Percentiles rank a stretch among this genome's conserved stretches.
Evolutionary conservation across 2,888 invertebrate species (phyloP).

Genomic region (Mamestra brassicae): DNA sequence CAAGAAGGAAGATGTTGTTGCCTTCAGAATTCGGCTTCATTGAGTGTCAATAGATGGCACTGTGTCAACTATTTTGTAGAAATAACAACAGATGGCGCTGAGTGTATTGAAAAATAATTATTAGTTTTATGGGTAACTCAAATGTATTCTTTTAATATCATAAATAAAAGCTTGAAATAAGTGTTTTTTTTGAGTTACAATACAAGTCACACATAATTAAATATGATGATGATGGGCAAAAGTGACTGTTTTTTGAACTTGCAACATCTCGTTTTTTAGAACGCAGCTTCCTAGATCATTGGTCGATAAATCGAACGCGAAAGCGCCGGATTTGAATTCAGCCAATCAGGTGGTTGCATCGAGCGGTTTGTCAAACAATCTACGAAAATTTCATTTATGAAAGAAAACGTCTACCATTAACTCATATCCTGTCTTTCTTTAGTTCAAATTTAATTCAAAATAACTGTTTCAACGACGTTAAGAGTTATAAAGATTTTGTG

Average conservation of each 20-base stretch:
- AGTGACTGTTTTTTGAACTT: constrained; percentile 13
- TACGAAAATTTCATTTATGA: constrained; percentile 69
- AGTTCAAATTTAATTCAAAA: constrained; percentile 75
- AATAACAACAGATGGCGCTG: constrained; percentile 31
- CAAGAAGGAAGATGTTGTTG: background rate
- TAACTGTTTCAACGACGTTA: constrained; percentile 82
- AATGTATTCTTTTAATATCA: background rate
- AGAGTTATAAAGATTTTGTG: constrained; percentile 72
- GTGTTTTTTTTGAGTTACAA: background rate
- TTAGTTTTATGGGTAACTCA: background rate
- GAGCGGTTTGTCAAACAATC: constrained; percentile 76
- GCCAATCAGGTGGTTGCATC: constrained; percentile 81
- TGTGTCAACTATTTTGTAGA: background rate
- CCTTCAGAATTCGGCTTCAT: background rate
- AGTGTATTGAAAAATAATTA: background rate
- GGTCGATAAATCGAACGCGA: constrained; percentile 75
- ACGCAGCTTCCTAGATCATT: constrained; percentile 76
- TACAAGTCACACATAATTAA: background rate
- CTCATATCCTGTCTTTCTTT: constrained; percentile 77
- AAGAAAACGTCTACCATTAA: constrained; percentile 71
- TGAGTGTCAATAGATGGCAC: constrained; percentile 34
- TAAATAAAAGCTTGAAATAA: rapidly evolving
- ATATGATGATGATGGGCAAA: background rate
- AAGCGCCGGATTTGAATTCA: constrained; percentile 82
- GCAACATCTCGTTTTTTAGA: constrained; percentile 57